Percentiles rank a stretch among this genome's conserved stretches.
These are phyloP conservation scores for Charadrius vociferus DNA, from an alignment of 2,113 vertebrate genomes.

Conservation along the genomic window DNA sequence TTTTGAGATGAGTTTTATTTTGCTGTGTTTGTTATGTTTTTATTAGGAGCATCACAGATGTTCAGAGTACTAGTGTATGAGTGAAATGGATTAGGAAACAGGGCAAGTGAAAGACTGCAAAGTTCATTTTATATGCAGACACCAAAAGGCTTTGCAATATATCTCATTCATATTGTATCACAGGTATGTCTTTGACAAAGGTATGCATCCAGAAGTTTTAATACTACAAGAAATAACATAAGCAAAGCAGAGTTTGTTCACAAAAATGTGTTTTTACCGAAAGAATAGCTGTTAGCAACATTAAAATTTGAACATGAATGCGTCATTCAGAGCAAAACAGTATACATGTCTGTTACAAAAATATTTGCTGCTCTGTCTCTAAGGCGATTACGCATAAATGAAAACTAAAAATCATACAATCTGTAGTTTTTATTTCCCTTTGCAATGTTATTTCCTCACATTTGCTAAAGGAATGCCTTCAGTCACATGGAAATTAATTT, in stretches of 20 bases:
- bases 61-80: background rate
- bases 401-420: background rate
- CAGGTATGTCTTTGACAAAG: background rate
- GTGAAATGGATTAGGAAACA: background rate
- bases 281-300: background rate
- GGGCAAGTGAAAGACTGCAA: background rate
- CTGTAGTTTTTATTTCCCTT: background rate
- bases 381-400: background rate
- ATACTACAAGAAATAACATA: background rate
- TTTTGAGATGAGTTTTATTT: background rate
- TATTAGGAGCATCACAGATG: background rate
- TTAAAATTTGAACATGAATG: background rate
- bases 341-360: background rate
- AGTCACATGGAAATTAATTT: background rate
- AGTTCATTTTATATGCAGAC: background rate
- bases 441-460: background rate
- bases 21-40: background rate
- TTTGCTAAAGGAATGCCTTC: background rate
- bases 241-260: background rate
- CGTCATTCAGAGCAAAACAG: background rate
- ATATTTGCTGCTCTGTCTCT: background rate
- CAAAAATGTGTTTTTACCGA: background rate
- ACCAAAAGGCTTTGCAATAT: background rate
- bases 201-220: background rate
- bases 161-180: background rate